These are phyloP conservation scores for Triplophysa tibetana DNA, from an alignment of 2,113 vertebrate genomes.

Conservation along the genomic window DNA sequence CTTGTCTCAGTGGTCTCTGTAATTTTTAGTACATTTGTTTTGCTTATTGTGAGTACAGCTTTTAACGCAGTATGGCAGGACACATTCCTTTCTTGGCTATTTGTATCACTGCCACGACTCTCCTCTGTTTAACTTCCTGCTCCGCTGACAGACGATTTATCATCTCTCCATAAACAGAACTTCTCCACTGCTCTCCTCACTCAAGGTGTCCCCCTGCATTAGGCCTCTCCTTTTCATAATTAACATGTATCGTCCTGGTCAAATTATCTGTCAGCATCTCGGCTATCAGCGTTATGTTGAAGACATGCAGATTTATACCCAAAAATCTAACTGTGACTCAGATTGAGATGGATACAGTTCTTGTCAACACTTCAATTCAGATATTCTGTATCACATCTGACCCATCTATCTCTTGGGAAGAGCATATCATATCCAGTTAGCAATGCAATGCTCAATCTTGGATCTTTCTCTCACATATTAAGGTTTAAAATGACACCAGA, in stretches of 20 bases:
- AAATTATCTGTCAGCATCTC: conserved; percentile 5
- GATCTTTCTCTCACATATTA: too few species aligned
- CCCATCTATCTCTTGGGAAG: neutral
- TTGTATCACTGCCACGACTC: neutral
- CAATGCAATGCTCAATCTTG: neutral
- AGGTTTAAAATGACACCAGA: too few species aligned
- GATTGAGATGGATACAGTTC: neutral
- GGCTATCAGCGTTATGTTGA: neutral
- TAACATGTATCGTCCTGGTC: neutral
- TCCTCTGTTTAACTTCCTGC: conserved; percentile 5
- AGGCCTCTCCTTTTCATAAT: conserved; percentile 17
- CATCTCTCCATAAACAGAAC: conserved; percentile 23
- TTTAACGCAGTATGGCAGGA: neutral
- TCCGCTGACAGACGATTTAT: conserved; percentile 23
- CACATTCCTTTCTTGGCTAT: neutral
- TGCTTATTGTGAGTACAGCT: neutral
- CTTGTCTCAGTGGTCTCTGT: neutral
- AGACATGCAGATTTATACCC: neutral
- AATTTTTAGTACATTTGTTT: neutral
- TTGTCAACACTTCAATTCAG: neutral
- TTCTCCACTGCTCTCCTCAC: conserved; percentile 4
- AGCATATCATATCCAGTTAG: neutral
- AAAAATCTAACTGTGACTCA: neutral
- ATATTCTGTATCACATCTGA: neutral
- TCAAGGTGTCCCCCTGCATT: conserved; percentile 26